These are phyloP conservation scores for Octodon degus DNA, from an alignment of 2,113 vertebrate genomes.

Conservation along the genomic window DNA sequence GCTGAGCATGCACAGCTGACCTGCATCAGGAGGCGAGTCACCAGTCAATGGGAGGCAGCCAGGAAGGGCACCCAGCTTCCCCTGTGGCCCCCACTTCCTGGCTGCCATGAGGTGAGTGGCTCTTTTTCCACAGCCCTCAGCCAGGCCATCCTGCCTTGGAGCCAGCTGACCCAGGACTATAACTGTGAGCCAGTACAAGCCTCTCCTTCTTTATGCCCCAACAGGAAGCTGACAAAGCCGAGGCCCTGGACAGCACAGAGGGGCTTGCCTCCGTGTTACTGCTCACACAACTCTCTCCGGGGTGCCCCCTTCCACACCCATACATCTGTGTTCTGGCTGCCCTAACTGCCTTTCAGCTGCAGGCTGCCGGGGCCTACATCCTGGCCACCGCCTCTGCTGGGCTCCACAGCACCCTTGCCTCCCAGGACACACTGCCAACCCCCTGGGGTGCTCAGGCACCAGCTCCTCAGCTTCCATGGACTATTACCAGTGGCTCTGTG, in stretches of 20 bases:
- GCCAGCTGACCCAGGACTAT: not conserved
- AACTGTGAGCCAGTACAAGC: not conserved
- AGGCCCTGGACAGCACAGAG: not conserved
- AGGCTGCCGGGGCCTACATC: not conserved
- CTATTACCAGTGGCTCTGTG: no score
- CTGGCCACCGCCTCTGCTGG: not conserved
- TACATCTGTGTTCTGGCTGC: not conserved
- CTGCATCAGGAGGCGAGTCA: no score
- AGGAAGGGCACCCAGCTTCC: not conserved
- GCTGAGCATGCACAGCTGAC: no score
- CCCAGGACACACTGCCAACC: not conserved
- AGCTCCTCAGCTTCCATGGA: not conserved
- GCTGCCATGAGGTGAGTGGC: not conserved
- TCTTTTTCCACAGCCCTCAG: not conserved
- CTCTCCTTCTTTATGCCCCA: not conserved
- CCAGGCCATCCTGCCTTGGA: not conserved
- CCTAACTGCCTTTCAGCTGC: not conserved
- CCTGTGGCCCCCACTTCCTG: not conserved
- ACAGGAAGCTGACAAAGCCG: not conserved
- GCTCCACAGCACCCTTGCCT: not conserved
- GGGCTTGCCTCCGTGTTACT: not conserved
- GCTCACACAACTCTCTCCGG: no score
- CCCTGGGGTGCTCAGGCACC: fast-evolving
- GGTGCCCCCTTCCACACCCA: not conserved
- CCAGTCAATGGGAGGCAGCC: no score